Base-by-base conservation (phyloP, 2,797 vertebrate species). In the Protosalanx chinensis region DNA sequence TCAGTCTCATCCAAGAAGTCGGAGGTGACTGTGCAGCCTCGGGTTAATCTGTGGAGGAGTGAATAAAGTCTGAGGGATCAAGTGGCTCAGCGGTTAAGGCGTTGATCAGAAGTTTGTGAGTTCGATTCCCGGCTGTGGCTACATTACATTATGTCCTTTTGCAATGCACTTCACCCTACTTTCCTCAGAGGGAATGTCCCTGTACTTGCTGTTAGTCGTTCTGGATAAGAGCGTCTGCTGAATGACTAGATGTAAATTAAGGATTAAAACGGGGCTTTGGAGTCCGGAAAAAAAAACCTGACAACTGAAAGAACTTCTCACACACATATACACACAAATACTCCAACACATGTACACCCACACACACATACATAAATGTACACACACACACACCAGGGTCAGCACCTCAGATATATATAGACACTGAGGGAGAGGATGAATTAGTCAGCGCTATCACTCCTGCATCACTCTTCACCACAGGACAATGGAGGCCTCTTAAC, bases 261-360 rank as follows among this genome's bases (percentile, higher is more conserved):
- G 27, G 65, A 67, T 67, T 66, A 67, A 67, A 67, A 67, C 15
- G n/a, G 15, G 15, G 6, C 41, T 29, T 51, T 67, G 62, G 62
- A 37, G 12, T 56, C 15, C 2, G 18, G 51, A 7, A n/a, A n/a
- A 6, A n/a, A 53, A 16, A 53, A 27, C 23, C 15, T 15, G 51
- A n/a, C 15, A 6, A 53, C 4, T 18, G 15, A 56, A n/a, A 56
- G 51, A 16, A 56, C 51, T n/a, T 3, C 16, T 3, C 51, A 56
- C 51, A 56, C 18, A 1, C 0, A 56, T 16, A 56, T 16, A 56
- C 18, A n/a, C 51, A 53, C 51, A 53, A 1, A 53, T 16, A n/a
- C 18, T 3, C 51, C 18, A 16, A 56, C 16, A 18, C 15, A 51
- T 13, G 5, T 16, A 16, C 15, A 51, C 49, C 2, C 49, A 51